phyloP scores from a whole-genome alignment of 2,797 vertebrate species.

The Sparidentex hasta region DNA sequence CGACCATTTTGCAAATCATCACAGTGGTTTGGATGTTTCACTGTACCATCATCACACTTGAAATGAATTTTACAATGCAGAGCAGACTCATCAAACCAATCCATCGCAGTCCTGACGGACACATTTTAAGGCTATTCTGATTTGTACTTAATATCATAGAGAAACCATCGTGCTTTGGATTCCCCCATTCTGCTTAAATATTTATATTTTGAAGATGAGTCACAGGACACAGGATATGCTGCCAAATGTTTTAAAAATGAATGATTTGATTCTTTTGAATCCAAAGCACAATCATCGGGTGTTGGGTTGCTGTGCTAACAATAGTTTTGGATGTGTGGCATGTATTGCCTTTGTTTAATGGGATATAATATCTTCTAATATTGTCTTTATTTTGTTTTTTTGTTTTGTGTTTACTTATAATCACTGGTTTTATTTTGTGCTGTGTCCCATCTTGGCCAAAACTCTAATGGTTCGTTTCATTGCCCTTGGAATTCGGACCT shows the following conservation, averaged over 20 bases:
- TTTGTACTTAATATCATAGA: neutral
- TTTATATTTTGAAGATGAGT: neutral
- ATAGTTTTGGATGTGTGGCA: neutral
- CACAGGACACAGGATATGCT: neutral
- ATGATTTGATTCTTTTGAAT: neutral
- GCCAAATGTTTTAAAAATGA: neutral
- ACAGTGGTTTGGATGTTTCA: neutral
- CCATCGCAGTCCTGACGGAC: neutral
- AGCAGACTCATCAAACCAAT: slow-evolving; percentile 6
- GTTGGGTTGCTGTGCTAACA: neutral
- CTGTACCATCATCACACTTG: neutral
- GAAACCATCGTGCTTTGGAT: neutral
- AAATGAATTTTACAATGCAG: neutral
- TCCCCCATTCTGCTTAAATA: neutral
- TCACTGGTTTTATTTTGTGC: neutral
- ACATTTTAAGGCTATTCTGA: neutral
- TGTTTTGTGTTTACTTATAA: neutral
- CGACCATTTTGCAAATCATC: neutral
- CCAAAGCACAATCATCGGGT: neutral
- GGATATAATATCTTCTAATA: neutral
- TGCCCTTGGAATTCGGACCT: too few species aligned
- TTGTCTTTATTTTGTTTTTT: neutral
- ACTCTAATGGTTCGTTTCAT: too few species aligned
- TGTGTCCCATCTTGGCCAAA: neutral
- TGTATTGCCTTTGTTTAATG: neutral